These are phyloP conservation scores for Anolis apletophallus DNA, from an alignment of 2,797 vertebrate species.

Conservation along the genomic window DNA sequence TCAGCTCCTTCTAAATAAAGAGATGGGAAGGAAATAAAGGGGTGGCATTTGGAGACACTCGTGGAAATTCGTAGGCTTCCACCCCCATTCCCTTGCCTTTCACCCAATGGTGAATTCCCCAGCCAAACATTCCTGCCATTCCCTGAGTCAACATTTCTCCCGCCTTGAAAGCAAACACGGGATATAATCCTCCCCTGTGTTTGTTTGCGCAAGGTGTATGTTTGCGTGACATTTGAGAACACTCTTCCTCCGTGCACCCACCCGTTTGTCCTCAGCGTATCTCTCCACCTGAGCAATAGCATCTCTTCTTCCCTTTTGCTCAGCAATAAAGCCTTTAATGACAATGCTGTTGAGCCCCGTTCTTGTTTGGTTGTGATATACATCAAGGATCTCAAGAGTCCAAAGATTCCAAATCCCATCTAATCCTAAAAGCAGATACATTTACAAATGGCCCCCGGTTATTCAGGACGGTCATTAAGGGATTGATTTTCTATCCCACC, in stretches of 20 bases:
- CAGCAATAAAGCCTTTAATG: background rate
- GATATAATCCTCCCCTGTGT: slow-evolving; percentile 51
- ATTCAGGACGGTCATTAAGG: no score
- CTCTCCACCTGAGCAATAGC: no score
- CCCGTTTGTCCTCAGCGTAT: background rate
- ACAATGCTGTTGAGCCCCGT: background rate
- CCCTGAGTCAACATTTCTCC: slow-evolving; percentile 46
- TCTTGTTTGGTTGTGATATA: no score
- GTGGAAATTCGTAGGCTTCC: background rate
- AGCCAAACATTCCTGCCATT: slow-evolving; percentile 51
- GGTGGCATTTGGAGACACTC: no score
- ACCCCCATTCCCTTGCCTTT: rapidly evolving
- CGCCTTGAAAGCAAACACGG: background rate
- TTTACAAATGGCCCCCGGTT: no score
- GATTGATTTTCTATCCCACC: no score
- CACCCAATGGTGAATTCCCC: rapidly evolving
- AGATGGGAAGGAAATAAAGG: no score
- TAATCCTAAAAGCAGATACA: no score
- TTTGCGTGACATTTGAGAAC: slow-evolving; percentile 56
- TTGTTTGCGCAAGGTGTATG: slow-evolving; percentile 59
- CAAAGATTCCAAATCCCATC: no score
- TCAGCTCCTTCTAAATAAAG: no score
- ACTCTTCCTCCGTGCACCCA: slow-evolving; percentile 38
- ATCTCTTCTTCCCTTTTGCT: background rate
- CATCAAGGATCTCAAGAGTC: no score